Base-by-base conservation (phyloP, 2,113 vertebrate species). In the Tretioscincus oriximinensis region DNA sequence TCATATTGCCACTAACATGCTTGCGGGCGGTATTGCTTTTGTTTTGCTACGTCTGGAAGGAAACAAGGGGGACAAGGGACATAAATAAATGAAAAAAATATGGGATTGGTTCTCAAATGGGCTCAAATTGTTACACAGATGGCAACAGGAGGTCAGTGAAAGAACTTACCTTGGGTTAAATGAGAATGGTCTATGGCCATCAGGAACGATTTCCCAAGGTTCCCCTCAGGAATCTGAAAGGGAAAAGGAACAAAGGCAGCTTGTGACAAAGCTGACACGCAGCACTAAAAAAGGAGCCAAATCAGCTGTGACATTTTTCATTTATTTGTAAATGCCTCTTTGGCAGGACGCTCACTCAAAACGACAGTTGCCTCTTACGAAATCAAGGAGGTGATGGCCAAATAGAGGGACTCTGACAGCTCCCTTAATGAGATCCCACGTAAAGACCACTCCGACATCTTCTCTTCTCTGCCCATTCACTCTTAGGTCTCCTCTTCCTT, bases 251-350 rank as follows among this genome's bases (percentile, higher is more conserved):
- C 96, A 96, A 97, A 96, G 96, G 97, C 93, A 95, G 95, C 95
- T 97, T 96, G 95, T 97, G 97, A 98, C 97, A 97, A 97, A 97
- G 95, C 96, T 96, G 96, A 97, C 96, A 96, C 82, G 73, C 89
- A 88, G 90, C 93, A 90, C 90, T 95, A 95, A 90, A 84, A 90
- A 95, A 96, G 91, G 88, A 97, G 93, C 92, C 88, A 97, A 97
- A 99, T 98, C 96, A 97, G 96, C 97, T 97, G 97, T 99, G 98
- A 98, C 98, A 97, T 98, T 99, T 99, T 99, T 99, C 97, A 99
- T 99, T 98, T 99, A 99, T 99, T 98, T 99, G 97, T 99, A 99
- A 99, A 98, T 98, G 97, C 94, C 94, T 97, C 96, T 95, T 95
- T 96, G 96, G 96, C 95, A 96, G 95, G 88, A 96, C 91, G 93